Percentiles rank a stretch among this genome's conserved stretches.
Conservation (phyloP, 2,888 invertebrate species). For the Eristalis intricaria region DNA sequence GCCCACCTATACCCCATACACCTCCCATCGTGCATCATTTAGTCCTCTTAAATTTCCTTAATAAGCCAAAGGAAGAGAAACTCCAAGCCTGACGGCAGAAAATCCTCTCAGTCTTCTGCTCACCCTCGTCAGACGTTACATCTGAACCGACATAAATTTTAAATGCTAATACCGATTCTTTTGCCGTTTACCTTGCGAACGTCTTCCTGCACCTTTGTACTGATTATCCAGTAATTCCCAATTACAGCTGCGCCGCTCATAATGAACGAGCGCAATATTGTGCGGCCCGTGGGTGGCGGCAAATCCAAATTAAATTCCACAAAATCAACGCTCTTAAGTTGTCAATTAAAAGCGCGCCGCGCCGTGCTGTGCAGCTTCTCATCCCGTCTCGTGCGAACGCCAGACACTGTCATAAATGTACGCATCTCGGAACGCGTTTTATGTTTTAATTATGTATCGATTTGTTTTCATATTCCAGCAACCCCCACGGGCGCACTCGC, state of each 20-base stretch:
- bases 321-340: slow-evolving; percentile 12
- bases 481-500: too few relatives aligned
- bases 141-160: background rate
- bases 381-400: background rate
- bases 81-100: background rate
- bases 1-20: too few relatives aligned
- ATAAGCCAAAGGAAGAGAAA: too few relatives aligned
- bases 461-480: slow-evolving; percentile 17
- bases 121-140: background rate
- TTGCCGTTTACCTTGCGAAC: background rate
- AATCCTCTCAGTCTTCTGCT: background rate
- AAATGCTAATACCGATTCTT: background rate
- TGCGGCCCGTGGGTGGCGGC: background rate
- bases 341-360: slow-evolving; percentile 26
- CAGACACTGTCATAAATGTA: background rate
- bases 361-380: background rate
- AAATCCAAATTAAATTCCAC: background rate
- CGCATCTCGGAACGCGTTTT: slow-evolving; percentile 7
- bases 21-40: too few relatives aligned
- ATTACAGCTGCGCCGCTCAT: background rate
- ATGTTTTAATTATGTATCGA: slow-evolving; percentile 49
- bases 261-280: background rate
- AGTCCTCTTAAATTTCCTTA: too few relatives aligned
- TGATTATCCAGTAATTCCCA: background rate
- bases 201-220: background rate